These are phyloP conservation scores for Balaeniceps rex DNA, from an alignment of 2,113 vertebrate species.

Conservation along the genomic window DNA sequence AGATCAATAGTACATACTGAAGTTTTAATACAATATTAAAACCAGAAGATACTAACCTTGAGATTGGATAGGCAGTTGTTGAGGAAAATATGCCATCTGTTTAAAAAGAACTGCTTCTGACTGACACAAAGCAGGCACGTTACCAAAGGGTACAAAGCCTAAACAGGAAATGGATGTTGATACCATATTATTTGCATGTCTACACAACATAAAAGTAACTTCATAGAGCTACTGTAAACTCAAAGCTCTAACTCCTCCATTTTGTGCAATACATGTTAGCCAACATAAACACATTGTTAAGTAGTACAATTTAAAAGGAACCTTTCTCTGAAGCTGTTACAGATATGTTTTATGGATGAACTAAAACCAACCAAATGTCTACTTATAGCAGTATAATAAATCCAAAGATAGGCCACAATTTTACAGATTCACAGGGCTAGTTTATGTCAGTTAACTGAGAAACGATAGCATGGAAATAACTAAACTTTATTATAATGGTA, in stretches of 20 bases:
- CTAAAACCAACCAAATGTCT: neutral
- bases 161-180: conserved; percentile 24
- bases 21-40: neutral
- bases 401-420: neutral
- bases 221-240: neutral
- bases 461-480: neutral
- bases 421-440: neutral
- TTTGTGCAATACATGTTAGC: neutral
- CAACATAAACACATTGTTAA: neutral
- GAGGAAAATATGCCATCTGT: conserved; percentile 97
- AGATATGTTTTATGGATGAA: neutral
- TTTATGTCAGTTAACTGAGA: neutral
- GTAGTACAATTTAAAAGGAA: neutral
- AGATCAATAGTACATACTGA: neutral
- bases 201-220: neutral
- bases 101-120: conserved; percentile 97
- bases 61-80: conserved; percentile 99
- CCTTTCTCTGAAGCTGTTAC: neutral
- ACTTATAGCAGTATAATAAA: neutral
- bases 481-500: neutral
- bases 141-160: conserved; percentile 97
- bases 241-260: neutral
- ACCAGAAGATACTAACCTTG: conserved; percentile 80
- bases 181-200: neutral
- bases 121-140: conserved; percentile 98